A percentile compares a stretch with the other conserved stretches of the same genome.
Conservation (phyloP, 2,888 invertebrate genomes). For the Alcis repandata region DNA sequence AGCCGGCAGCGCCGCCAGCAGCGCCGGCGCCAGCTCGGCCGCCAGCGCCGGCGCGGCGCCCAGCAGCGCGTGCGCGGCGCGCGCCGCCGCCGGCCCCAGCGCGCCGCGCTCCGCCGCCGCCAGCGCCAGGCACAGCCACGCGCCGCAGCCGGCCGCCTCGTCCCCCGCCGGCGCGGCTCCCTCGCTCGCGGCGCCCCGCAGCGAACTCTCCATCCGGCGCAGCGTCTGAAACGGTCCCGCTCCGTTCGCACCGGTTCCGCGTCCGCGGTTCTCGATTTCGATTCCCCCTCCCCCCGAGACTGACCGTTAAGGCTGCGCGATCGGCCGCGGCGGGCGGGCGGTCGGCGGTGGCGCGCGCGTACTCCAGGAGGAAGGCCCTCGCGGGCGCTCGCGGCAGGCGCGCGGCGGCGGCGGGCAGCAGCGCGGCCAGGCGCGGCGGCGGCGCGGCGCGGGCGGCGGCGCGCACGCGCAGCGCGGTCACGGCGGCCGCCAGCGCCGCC, state of each 20-base stretch:
- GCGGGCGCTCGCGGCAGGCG: slow-evolving; percentile 23
- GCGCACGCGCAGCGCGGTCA: slow-evolving; percentile 46
- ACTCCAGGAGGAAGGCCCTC: slow-evolving; percentile 3
- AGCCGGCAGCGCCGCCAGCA: slow-evolving; percentile 37
- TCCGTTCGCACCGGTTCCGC: too few relatives aligned
- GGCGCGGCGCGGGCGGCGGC: slow-evolving; percentile 21
- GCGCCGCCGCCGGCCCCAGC: slow-evolving; percentile 18
- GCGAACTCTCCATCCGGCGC: slow-evolving; percentile 1
- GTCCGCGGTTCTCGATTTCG: too few relatives aligned
- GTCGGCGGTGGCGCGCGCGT: slow-evolving; percentile 21
- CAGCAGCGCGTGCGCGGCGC: slow-evolving; percentile 36
- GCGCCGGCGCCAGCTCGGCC: slow-evolving; percentile 16
- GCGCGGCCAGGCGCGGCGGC: slow-evolving; percentile 26
- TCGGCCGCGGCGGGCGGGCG: slow-evolving; percentile 12
- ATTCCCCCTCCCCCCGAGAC: too few relatives aligned
- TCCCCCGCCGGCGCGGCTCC: slow-evolving; percentile 35
- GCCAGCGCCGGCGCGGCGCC: slow-evolving; percentile 24
- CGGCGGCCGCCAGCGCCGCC: slow-evolving; percentile 54
- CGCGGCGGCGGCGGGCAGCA: slow-evolving; percentile 14
- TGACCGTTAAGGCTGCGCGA: slow-evolving; percentile 15
- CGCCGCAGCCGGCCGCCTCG: slow-evolving; percentile 25
- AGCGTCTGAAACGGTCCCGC: slow-evolving; percentile 3
- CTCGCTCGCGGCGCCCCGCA: slow-evolving; percentile 27
- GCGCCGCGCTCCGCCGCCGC: slow-evolving; percentile 15
- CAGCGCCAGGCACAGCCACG: slow-evolving; percentile 39